Conservation (phyloP, 2,888 invertebrate genomes). For the Ischnura elegans region DNA sequence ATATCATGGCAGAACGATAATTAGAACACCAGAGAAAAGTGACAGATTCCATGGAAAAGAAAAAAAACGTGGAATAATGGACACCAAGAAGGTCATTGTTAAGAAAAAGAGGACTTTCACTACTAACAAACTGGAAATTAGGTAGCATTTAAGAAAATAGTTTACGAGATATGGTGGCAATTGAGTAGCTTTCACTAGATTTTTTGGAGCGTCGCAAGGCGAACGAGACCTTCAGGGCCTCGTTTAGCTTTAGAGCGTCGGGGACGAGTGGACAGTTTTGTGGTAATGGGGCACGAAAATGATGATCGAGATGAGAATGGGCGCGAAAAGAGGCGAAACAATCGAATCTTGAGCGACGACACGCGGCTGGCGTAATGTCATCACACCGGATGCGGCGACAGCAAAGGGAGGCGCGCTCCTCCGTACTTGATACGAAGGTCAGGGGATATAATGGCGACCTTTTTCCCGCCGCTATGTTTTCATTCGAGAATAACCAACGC, state of each 20-base stretch:
- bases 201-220: background rate
- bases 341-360: background rate
- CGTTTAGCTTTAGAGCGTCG: background rate
- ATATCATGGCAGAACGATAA: too few species aligned
- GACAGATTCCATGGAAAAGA: background rate
- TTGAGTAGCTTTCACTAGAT: background rate
- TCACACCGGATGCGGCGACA: conserved; percentile 57
- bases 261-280: background rate
- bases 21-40: too few species aligned
- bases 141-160: background rate
- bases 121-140: background rate
- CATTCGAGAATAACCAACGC: background rate
- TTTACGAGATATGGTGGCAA: background rate
- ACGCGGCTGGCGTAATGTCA: conserved; percentile 39
- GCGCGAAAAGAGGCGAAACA: background rate
- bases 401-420: background rate
- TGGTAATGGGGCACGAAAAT: background rate
- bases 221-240: background rate
- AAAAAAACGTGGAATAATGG: background rate
- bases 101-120: background rate
- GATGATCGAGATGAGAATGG: background rate
- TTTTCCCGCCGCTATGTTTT: background rate
- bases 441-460: conserved; percentile 39
- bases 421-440: conserved; percentile 66
- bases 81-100: background rate